Base-by-base conservation (phyloP, 2,797 vertebrate genomes). In the Paedocypris micromegethes region DNA sequence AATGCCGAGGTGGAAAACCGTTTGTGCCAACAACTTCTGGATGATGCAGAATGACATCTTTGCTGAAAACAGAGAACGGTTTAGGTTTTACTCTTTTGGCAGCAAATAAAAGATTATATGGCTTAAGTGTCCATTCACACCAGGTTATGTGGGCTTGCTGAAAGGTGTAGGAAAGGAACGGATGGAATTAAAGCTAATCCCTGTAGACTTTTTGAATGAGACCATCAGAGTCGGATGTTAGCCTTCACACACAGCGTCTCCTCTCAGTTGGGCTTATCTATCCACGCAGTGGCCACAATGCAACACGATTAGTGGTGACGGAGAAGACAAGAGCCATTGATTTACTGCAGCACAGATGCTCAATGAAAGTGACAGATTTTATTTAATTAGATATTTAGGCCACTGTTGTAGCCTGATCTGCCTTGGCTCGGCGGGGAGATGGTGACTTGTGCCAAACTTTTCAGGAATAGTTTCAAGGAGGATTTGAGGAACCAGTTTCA, bases 151-250 rank as follows among this genome's bases (percentile, higher is more conserved):
- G 49, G 73, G 76, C 6, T 48, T 55, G 40, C 50, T 62, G 62
- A 58, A 76, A 72, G 40, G 65, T 77, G 57, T 69, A 56, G 44
- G n/a, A 23, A 60, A 44, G 68, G 51, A 60, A 62, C 65, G 69
- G 69, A 71, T 70, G 74, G 74, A 72, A 76, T 74, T 74, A 76
- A 46, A 58, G 59, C 57, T 76, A 75, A 79, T 77, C 71, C 71
- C 5, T 57, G 59, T 61, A 58, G 74, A 74, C 66, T 72, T 74
- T 60, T 74, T 72, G 72, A 72, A 72, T 78, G 70, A 56, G 52
- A 64, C 68, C 9, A 42, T 43, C 63, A 48, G 68, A 65, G 63
- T 75, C 54, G 39, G 72, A 73, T 72, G 72, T 66, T 64, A 68
- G 48, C 62, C 39, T 9, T 72, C 60, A 6, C 46, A 70, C 44